A percentile compares a stretch with the other conserved stretches of the same genome.
Evolutionary conservation across 2,888 invertebrate genomes (phyloP).

Genomic region (Caenorhabditis auriculariae): DNA sequence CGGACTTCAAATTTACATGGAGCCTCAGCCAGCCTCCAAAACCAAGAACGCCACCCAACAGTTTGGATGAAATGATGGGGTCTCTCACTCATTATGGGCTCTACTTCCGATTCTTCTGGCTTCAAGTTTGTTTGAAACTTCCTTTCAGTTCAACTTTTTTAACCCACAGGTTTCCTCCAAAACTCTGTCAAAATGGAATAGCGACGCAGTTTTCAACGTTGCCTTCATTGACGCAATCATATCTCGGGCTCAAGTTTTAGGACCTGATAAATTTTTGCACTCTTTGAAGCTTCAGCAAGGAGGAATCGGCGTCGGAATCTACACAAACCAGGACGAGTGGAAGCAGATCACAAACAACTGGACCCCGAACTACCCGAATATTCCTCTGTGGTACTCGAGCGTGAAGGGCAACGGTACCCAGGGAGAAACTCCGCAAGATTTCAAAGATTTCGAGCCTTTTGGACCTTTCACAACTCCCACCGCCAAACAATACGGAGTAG

Average conservation of each 20-base stretch:
- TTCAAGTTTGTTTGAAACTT: too few relatives aligned
- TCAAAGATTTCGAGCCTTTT: conserved; percentile 1
- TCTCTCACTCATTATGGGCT: too few relatives aligned
- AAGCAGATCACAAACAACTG: conserved; percentile 1
- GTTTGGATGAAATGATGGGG: too few relatives aligned
- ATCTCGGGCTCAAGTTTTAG: not conserved
- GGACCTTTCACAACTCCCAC: not conserved
- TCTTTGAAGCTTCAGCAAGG: too few relatives aligned
- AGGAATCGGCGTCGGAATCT: conserved; percentile 3
- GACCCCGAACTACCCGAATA: not conserved
- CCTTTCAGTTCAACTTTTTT: too few relatives aligned
- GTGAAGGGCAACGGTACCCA: not conserved
- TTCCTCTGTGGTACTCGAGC: not conserved
- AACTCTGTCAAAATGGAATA: too few relatives aligned
- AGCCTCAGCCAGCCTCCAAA: too few relatives aligned
- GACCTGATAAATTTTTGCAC: too few relatives aligned
- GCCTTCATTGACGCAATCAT: not conserved
- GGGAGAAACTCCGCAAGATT: conserved; percentile 1
- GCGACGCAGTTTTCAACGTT: not conserved
- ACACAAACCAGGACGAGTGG: conserved; percentile 6
- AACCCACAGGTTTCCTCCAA: too few relatives aligned
- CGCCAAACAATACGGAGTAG: conserved; percentile 5
- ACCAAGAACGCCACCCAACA: too few relatives aligned
- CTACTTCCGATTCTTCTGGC: too few relatives aligned
- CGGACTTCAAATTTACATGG: too few relatives aligned